Evolutionary conservation across 2,888 invertebrate species (phyloP).

Genomic region (Agrotis clavis): DNA sequence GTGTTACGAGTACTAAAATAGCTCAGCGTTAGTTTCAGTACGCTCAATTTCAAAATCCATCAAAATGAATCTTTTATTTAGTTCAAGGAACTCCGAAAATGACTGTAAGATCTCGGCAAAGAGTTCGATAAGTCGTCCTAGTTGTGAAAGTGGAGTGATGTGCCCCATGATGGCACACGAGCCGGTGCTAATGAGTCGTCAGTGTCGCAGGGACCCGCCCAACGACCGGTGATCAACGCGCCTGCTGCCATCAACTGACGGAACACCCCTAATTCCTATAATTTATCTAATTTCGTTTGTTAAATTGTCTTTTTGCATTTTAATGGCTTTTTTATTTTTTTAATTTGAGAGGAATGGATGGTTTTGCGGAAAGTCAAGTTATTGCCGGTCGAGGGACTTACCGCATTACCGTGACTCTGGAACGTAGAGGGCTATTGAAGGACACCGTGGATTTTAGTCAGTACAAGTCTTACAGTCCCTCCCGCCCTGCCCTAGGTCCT

Average conservation of each 20-base stretch:
- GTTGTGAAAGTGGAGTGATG: slow-evolving; percentile 51
- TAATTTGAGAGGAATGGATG: neutral
- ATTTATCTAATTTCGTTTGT: slow-evolving; percentile 68
- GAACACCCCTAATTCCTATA: slow-evolving; percentile 66
- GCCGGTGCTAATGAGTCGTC: slow-evolving; percentile 83
- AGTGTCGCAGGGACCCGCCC: slow-evolving; percentile 78
- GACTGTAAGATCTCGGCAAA: slow-evolving; percentile 25
- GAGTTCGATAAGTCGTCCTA: slow-evolving; percentile 27
- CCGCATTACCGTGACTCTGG: too few species aligned
- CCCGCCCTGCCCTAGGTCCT: too few species aligned
- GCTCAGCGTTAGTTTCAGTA: too few species aligned
- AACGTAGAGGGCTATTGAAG: too few species aligned
- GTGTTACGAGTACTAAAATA: too few species aligned
- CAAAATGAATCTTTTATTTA: too few species aligned
- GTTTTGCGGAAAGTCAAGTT: neutral
- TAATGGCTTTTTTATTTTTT: slow-evolving; percentile 25
- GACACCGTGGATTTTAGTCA: too few species aligned
- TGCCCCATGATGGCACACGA: slow-evolving; percentile 41
- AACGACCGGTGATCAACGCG: slow-evolving; percentile 58
- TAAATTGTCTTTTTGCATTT: slow-evolving; percentile 35
- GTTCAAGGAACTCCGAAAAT: neutral
- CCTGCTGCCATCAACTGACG: slow-evolving; percentile 66
- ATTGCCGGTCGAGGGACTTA: too few species aligned
- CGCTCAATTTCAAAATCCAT: neutral
- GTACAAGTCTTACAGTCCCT: too few species aligned